Conservation (phyloP, 2,888 invertebrate genomes). For the Agrochola macilenta region DNA sequence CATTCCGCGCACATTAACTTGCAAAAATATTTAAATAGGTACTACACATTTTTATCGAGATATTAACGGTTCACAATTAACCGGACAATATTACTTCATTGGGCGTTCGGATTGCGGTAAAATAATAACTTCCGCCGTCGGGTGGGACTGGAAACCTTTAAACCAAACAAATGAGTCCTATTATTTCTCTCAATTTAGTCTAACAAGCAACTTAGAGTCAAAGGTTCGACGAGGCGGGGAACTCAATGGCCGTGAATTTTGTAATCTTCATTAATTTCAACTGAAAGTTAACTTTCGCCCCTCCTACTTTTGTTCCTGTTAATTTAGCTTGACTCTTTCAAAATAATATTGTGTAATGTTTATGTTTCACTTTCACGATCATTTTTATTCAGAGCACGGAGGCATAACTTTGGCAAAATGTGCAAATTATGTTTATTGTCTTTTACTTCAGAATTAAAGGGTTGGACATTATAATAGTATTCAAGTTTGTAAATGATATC, state of each 20-base stretch:
- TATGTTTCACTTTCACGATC: slow-evolving; percentile 57
- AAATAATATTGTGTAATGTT: slow-evolving; percentile 67
- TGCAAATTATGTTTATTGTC: slow-evolving; percentile 53
- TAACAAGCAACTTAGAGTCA: slow-evolving; percentile 89
- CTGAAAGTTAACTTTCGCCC: slow-evolving; percentile 83
- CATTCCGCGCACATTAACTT: neutral
- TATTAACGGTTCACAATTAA: slow-evolving; percentile 34
- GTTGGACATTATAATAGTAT: slow-evolving; percentile 12
- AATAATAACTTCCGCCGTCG: slow-evolving; percentile 78
- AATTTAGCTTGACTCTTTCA: slow-evolving; percentile 72
- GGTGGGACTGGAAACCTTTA: slow-evolving; percentile 82
- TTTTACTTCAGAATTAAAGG: slow-evolving; percentile 37
- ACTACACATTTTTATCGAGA: slow-evolving; percentile 2
- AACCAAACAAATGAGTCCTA: slow-evolving; percentile 89
- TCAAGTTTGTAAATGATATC: slow-evolving; percentile 13
- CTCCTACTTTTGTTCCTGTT: slow-evolving; percentile 81
- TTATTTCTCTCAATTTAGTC: slow-evolving; percentile 90
- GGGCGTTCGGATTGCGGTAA: slow-evolving; percentile 76
- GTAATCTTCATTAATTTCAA: slow-evolving; percentile 90
- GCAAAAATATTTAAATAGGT: neutral
- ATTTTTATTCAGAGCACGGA: slow-evolving; percentile 64
- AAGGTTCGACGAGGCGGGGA: slow-evolving; percentile 88
- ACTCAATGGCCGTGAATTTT: slow-evolving; percentile 90
- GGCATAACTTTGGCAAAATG: slow-evolving; percentile 53
- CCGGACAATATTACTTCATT: slow-evolving; percentile 55